phyloP scores from a whole-genome alignment of 2,888 invertebrate genomes.

The Brenthis daphne region DNA sequence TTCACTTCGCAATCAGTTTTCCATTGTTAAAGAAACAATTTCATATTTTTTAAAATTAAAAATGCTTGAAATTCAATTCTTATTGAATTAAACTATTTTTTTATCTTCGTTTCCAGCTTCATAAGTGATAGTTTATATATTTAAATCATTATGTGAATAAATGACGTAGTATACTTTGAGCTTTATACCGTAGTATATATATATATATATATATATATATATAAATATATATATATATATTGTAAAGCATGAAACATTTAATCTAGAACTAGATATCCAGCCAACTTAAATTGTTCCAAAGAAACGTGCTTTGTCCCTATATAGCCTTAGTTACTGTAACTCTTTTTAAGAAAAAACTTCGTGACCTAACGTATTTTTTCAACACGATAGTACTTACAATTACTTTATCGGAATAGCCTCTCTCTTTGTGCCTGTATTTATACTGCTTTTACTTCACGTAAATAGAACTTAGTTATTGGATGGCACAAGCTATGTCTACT shows the following conservation, averaged over 20 bases:
- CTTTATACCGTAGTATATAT: no score
- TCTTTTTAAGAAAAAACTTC: slow-evolving; percentile 16
- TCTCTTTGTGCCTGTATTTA: slow-evolving; percentile 13
- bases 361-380: slow-evolving; percentile 9
- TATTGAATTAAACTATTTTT: no score
- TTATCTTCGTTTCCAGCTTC: no score
- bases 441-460: background rate
- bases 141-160: no score
- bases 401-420: slow-evolving; percentile 11
- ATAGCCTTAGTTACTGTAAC: slow-evolving; percentile 12
- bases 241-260: slow-evolving; percentile 4
- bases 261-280: slow-evolving; percentile 1
- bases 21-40: no score
- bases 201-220: background rate
- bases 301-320: slow-evolving; percentile 20
- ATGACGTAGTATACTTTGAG: no score
- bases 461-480: slow-evolving; percentile 5
- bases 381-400: slow-evolving; percentile 10
- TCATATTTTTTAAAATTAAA: no score
- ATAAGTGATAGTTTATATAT: no score
- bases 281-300: slow-evolving; percentile 14
- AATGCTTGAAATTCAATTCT: no score
- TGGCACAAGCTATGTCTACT: background rate
- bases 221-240: slow-evolving; percentile 1
- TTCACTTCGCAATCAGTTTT: no score